Base-by-base conservation (phyloP, 2,113 vertebrate genomes). In the Panurus biarmicus region DNA sequence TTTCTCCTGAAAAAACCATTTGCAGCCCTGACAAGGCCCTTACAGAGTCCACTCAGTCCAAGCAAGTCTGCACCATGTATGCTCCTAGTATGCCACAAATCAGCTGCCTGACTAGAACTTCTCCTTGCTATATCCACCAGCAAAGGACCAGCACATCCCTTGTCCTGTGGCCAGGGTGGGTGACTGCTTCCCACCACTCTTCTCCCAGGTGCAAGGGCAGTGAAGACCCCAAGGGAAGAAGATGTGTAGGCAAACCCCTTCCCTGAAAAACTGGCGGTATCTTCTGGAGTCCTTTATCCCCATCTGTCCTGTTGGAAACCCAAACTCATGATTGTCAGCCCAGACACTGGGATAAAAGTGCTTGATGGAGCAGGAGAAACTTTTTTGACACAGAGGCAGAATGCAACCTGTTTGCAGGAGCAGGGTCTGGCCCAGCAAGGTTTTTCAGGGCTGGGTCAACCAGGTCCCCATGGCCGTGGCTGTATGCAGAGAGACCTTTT, bases 401-500 rank as follows among this genome's bases (percentile, higher is more conserved):
- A 35, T 14, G 17, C 21, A 82, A 23, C 11, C 42, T 42, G 17
- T n/a, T 56, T 47, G 16, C 60, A 74, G 36, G 13, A 77, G 10
- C 10, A 12, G 3, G 1, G 16, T 36, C 25, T 51, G 29, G 14
- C 33, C 65, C 36, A 33, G 29, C 36, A 48, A 19, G 7, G 16
- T 6, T 85, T 84, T 74, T 70, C 50, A 77, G 35, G 14, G 17
- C 17, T 81, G 35, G 33, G 23, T 31, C 70, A 81, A n/a, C 6
- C 0, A 1, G 3, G 4, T 72, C 6, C 10, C 33, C 4, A 1
- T 35, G 18, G 36, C 24, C 66, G 36, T 7, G 5, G 24, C 31
- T 8, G 11, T n/a, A 50, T 9, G 5, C 10, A 33, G 28, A 58
- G 29, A 56, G 28, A 28, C 7, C 31, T 54, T 71, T 73, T 17